Conservation (phyloP, 23 tunicate genomes). For the Trididemnum clinides region DNA sequence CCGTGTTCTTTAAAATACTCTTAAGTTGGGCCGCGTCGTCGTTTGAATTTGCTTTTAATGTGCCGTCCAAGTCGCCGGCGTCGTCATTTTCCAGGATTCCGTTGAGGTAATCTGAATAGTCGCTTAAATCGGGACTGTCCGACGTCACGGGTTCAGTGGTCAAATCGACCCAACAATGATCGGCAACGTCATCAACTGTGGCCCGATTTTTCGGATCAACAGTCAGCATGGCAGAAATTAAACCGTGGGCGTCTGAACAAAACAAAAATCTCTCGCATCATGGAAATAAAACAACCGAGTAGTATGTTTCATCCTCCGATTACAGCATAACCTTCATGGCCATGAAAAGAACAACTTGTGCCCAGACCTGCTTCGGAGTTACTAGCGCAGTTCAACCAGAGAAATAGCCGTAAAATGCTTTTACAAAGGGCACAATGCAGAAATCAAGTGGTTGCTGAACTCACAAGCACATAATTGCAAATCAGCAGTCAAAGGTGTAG, state of each 20-base stretch:
- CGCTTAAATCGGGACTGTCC: background rate
- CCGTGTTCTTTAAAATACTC: constrained; percentile 22
- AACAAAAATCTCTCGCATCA: no score
- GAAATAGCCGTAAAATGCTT: no score
- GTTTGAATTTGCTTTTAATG: background rate
- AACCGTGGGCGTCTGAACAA: constrained; percentile 57
- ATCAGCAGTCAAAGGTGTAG: no score
- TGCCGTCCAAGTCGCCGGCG: background rate
- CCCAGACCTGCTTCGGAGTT: no score
- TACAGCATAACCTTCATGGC: no score
- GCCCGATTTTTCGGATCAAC: constrained; percentile 66
- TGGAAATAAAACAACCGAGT: no score
- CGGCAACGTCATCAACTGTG: constrained; percentile 57
- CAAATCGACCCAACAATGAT: constrained; percentile 46
- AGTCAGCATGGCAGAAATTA: constrained; percentile 55
- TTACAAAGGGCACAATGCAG: no score
- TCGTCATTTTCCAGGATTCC: background rate
- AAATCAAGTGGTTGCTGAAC: no score
- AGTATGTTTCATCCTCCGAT: no score
- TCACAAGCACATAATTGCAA: no score
- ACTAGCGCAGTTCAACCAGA: no score
- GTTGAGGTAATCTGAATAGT: background rate
- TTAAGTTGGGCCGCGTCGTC: constrained; percentile 14
- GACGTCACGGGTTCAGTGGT: background rate
- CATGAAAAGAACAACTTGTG: no score